Base-by-base conservation (phyloP, 2,888 invertebrate species). In the Macrophya alboannulata region DNA sequence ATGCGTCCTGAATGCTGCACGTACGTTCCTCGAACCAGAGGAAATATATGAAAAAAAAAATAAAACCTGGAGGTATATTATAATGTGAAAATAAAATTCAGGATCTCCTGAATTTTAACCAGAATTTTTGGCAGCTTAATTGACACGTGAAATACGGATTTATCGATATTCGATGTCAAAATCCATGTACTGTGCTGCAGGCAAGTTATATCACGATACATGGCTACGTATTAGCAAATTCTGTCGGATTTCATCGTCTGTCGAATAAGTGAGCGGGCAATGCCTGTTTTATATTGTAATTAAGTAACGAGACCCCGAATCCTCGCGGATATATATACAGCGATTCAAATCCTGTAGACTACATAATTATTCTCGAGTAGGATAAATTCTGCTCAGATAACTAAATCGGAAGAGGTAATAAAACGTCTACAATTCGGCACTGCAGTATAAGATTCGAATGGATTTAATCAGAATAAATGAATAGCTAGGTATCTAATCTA, bases 391-490 rank as follows among this genome's bases (percentile, higher is more conserved):
- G 21, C n/a, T 45, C 45, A 43, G 72, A 74, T n/a, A 74, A 45
- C 43, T 74, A 25, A 25, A 17, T 10, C 31, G 37, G 12, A 55
- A 37, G 37, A 8, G 17, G 31, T 37, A 68, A 68, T 68, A 37
- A 25, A 68, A 68, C 37, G 31, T 37, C 37, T 37, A 9, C 62
- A 31, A 25, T 21, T 25, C 12, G 25, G 21, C 12, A 62, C 62
- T 3, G 12, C 31, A 31, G 31, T 31, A 37, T 68, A 25, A 37
- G 72, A 74, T 8, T 45, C 72, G 45, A 25, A 74, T 21, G 45
- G 40, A 74, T 74, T 45, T 45, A 45, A 74, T 74, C 43, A 74
- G 45, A 74, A 45, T 21, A 45, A 74, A 74, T 45, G 72, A 74
- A 74, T 43, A 74, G 72, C 45, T 6, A 21, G 72, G 45, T 15